These are phyloP conservation scores for Tribolium madens DNA, from an alignment of 1,140 invertebrate species.

Conservation along the genomic window DNA sequence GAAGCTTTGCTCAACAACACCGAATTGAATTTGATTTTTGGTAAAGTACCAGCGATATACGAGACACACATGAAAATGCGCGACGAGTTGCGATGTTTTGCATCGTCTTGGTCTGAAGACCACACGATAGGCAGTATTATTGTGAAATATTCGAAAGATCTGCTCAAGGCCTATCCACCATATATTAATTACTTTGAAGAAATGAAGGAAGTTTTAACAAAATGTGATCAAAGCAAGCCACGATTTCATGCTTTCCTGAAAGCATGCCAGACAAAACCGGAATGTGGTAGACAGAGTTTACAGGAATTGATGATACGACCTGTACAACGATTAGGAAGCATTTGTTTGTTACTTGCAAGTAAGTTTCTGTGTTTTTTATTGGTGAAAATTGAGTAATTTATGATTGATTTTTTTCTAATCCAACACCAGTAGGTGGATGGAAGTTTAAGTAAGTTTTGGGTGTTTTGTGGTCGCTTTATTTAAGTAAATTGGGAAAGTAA, in stretches of 20 bases:
- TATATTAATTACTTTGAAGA: slow-evolving; percentile 99
- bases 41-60: slow-evolving; percentile 93
- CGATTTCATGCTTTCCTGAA: slow-evolving; percentile 99
- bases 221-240: slow-evolving; percentile 92
- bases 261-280: slow-evolving; percentile 90
- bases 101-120: slow-evolving; percentile 82
- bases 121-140: slow-evolving; percentile 85
- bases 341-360: slow-evolving; percentile 94
- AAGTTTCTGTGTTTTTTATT: slow-evolving; percentile 62
- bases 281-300: slow-evolving; percentile 94
- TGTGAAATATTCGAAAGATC: slow-evolving; percentile 82
- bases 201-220: slow-evolving; percentile 91
- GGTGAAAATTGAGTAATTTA: neutral
- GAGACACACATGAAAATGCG: slow-evolving; percentile 90
- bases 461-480: neutral
- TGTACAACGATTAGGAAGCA: slow-evolving; percentile 95
- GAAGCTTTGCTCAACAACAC: slow-evolving; percentile 88
- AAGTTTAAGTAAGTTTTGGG: neutral
- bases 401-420: neutral
- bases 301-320: slow-evolving; percentile 96
- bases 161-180: slow-evolving; percentile 95
- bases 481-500: neutral
- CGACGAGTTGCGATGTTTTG: slow-evolving; percentile 79
- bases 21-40: slow-evolving; percentile 96
- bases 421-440: slow-evolving; percentile 1